Base-by-base conservation (phyloP, 2,113 vertebrate genomes). In the Tetraodon nigroviridis region DNA sequence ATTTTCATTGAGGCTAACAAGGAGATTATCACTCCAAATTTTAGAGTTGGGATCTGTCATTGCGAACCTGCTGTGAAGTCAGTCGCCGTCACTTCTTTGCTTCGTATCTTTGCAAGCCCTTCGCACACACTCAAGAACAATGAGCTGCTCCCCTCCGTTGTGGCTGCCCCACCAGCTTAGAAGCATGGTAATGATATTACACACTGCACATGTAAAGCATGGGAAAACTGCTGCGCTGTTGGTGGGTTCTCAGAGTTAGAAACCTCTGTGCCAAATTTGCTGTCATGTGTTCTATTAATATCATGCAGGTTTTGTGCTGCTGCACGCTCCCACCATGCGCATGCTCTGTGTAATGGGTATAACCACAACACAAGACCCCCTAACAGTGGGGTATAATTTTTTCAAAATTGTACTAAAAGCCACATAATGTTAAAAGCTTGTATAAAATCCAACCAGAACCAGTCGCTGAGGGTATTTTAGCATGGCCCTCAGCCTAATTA, bases 381-480 rank as follows among this genome's bases (percentile, higher is more conserved):
- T 81, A 87, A 86, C 83, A 78, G 71, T 75, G 75, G 84, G 80
- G 80, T 81, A 81, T 88, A 83, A 86, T 89, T 86, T 89, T 42
- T 82, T 86, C 73, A 71, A 87, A 89, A 90, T 86, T 86, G 84
- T 87, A 87, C 75, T 83, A 56, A 81, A 88, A 85, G 78, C 89
- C 83, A 84, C 86, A 86, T 78, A 82, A 88, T 84, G 81, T 84
- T 80, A 65, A 78, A 83, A 74, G 81, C 80, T 87, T 87, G 79
- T 85, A 78, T 88, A 86, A 87, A 87, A 85, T 82, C 76, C 67
- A 70, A 84, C 75, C 75, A 84, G 57, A 86, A 86, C 80, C 86
- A 88, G 81, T 77, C 71, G 71, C 61, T 76, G 74, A 42, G 67
- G 77, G 73, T 71, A 74, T 76, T 81, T 75, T 61, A 72, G 75